Evolutionary conservation across 2,888 invertebrate species (phyloP).

Genomic region (Halictus quadricinctus): DNA sequence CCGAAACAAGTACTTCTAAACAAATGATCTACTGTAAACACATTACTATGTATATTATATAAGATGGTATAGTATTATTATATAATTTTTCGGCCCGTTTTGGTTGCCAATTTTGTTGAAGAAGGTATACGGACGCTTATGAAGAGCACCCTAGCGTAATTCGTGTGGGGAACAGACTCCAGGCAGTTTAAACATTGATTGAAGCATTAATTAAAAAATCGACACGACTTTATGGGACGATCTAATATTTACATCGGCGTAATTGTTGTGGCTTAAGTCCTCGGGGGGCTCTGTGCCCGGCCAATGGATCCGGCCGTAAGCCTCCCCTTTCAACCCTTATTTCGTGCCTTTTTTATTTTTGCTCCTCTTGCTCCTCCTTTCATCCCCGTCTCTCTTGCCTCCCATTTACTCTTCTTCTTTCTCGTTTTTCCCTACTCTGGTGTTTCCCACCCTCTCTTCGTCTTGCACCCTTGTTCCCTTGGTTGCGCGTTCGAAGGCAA

Average conservation of each 20-base stretch:
- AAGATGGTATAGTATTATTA: too few species aligned
- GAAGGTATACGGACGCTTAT: not conserved
- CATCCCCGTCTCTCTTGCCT: not conserved
- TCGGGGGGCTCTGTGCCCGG: not conserved
- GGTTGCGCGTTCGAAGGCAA: slow-evolving; percentile 11
- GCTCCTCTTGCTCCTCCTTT: not conserved
- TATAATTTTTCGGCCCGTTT: too few species aligned
- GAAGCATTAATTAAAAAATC: not conserved
- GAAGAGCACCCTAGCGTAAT: not conserved
- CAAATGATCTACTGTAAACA: too few species aligned
- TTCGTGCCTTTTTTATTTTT: slow-evolving; percentile 1
- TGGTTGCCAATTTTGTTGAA: too few species aligned
- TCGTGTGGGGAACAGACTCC: not conserved
- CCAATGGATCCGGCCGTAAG: slow-evolving; percentile 39
- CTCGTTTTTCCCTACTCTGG: not conserved
- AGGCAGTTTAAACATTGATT: not conserved
- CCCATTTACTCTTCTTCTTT: slow-evolving; percentile 9
- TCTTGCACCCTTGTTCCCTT: not conserved
- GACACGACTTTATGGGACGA: not conserved
- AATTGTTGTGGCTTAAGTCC: slow-evolving; percentile 25
- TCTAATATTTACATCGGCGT: slow-evolving; percentile 12
- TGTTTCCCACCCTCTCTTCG: not conserved
- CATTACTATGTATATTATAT: too few species aligned
- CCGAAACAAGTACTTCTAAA: too few species aligned
- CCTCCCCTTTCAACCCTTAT: not conserved